Percentiles rank a stretch among this genome's conserved stretches.
Evolutionary conservation across 2,797 vertebrate genomes (phyloP).

Genomic region (Pteropus rufus): DNA sequence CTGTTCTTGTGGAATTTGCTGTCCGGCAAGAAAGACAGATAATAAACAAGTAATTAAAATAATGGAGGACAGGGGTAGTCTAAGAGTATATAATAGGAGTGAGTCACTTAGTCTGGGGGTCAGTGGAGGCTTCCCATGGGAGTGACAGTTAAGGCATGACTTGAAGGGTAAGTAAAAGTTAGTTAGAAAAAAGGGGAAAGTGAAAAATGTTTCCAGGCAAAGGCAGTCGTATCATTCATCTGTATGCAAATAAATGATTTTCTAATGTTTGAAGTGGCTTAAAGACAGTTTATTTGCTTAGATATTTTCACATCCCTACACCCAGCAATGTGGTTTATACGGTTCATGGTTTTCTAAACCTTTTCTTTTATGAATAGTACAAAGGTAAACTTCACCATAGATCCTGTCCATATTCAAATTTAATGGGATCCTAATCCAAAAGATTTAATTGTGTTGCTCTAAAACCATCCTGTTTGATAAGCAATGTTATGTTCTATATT

Average conservation of each 20-base stretch:
- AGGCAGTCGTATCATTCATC: not conserved
- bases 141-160: not conserved
- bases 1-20: constrained; percentile 40
- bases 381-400: not conserved
- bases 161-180: constrained; percentile 48
- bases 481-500: not conserved
- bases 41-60: constrained; percentile 59
- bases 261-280: not conserved
- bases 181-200: constrained; percentile 8
- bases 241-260: constrained; percentile 16
- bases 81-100: not conserved
- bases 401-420: not conserved
- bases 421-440: not conserved
- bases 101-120: constrained; percentile 40
- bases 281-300: not conserved
- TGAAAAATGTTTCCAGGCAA: constrained; percentile 57
- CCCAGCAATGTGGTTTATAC: not conserved
- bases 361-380: not conserved
- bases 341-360: constrained; percentile 16
- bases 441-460: not conserved
- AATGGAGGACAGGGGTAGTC: not conserved
- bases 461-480: not conserved
- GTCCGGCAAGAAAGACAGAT: constrained; percentile 42
- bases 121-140: not conserved
- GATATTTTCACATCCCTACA: not conserved